phyloP scores from a whole-genome alignment of 2,888 invertebrate genomes.

The Nomada ferruginata region DNA sequence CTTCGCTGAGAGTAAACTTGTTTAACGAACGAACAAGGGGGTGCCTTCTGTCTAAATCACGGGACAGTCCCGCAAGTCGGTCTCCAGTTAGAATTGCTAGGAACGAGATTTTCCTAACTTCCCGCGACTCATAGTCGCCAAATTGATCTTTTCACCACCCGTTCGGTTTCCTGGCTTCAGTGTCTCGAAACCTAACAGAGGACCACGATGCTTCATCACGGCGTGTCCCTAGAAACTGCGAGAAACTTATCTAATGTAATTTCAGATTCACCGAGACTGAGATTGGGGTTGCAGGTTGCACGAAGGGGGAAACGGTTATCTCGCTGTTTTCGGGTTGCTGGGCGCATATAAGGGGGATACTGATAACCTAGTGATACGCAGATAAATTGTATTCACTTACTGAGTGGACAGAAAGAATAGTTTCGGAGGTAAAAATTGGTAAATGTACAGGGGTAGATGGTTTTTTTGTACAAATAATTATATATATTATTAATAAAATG shows the following conservation, averaged over 20 bases:
- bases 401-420: neutral
- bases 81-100: constrained; percentile 48
- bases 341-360: neutral
- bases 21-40: constrained; percentile 66
- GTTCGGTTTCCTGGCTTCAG: neutral
- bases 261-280: constrained; percentile 15
- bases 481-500: too few species aligned
- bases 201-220: constrained; percentile 14
- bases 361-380: neutral
- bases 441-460: too few species aligned
- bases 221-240: constrained; percentile 23
- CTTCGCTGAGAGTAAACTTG: constrained; percentile 57
- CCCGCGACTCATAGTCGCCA: constrained; percentile 50
- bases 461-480: too few species aligned
- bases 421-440: too few species aligned
- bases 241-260: constrained; percentile 54
- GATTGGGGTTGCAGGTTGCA: constrained; percentile 13
- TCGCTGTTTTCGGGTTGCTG: constrained; percentile 37
- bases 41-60: constrained; percentile 39
- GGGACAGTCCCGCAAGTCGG: constrained; percentile 14
- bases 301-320: constrained; percentile 43
- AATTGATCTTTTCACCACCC: constrained; percentile 62
- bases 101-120: constrained; percentile 65
- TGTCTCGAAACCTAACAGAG: constrained; percentile 19
- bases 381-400: neutral